A percentile compares a stretch with the other conserved stretches of the same genome.
These are phyloP conservation scores for Falco naumanni DNA, from an alignment of 2,797 vertebrate species.

Conservation along the genomic window DNA sequence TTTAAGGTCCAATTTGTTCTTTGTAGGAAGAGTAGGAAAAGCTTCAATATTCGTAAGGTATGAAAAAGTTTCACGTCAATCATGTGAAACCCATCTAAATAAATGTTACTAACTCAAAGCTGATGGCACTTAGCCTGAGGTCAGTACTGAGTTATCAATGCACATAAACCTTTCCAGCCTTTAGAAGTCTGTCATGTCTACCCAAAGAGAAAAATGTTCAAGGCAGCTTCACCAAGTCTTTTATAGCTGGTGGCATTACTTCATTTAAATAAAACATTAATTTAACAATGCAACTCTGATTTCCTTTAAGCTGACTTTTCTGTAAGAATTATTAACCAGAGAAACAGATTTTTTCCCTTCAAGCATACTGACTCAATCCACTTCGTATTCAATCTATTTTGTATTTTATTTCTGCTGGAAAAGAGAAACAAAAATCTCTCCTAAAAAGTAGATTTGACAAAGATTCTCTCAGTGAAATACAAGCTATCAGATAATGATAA, in stretches of 20 bases:
- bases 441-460: background rate
- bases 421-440: background rate
- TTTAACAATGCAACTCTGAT: background rate
- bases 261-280: slow-evolving; percentile 16
- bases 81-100: background rate
- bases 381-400: background rate
- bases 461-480: background rate
- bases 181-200: background rate
- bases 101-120: slow-evolving; percentile 2
- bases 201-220: slow-evolving; percentile 3
- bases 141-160: background rate
- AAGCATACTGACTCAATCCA: background rate
- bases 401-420: background rate
- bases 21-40: background rate
- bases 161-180: slow-evolving; percentile 15
- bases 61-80: background rate
- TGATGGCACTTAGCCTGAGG: background rate
- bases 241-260: background rate
- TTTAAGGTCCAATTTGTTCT: background rate
- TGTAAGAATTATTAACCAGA: background rate
- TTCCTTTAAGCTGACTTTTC: background rate
- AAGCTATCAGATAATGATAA: background rate
- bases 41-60: background rate
- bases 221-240: background rate
- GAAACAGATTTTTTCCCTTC: background rate